Percentiles rank a stretch among this genome's conserved stretches.
phyloP scores from a whole-genome alignment of 2,797 vertebrate genomes.

The Myoxocephalus aenaeus region DNA sequence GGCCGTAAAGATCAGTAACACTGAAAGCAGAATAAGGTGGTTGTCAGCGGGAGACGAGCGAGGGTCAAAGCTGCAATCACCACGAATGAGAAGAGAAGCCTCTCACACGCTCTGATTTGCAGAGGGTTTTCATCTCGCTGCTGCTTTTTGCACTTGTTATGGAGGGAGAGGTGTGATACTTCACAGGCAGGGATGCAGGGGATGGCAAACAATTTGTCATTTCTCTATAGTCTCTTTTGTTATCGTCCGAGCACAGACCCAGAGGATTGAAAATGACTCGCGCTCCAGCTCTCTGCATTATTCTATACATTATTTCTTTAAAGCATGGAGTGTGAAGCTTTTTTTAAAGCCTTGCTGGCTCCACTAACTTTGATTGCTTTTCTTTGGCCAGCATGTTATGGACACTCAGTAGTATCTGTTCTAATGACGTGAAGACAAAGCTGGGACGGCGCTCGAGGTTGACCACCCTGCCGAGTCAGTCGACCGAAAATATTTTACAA shows the following conservation, averaged over 20 bases:
- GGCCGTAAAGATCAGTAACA: constrained; percentile 13
- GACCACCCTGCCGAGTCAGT: constrained; percentile 53
- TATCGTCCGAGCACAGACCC: constrained; percentile 52
- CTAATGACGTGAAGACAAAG: constrained; percentile 72
- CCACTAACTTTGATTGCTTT: constrained; percentile 80
- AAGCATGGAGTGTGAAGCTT: constrained; percentile 52
- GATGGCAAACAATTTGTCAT: constrained; percentile 37
- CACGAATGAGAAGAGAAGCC: constrained; percentile 19
- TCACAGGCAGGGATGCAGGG: constrained; percentile 26
- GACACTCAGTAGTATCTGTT: constrained; percentile 64
- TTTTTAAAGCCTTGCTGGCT: constrained; percentile 65
- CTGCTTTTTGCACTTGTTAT: constrained; percentile 21
- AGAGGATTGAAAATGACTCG: constrained; percentile 67
- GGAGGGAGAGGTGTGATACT: constrained; percentile 39
- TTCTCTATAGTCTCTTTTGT: constrained; percentile 68
- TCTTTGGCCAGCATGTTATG: constrained; percentile 67
- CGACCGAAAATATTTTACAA: constrained; percentile 43
- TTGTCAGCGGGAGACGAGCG: constrained; percentile 18
- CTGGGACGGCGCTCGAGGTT: constrained; percentile 41
- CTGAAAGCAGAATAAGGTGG: constrained; percentile 20
- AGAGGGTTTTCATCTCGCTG: constrained; percentile 6
- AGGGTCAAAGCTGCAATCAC: constrained; percentile 40
- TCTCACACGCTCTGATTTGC: constrained; percentile 21
- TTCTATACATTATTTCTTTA: constrained; percentile 53
- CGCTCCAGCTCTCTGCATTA: constrained; percentile 36